These are phyloP conservation scores for Rachycentron canadum DNA, from an alignment of 2,797 vertebrate genomes.

Conservation along the genomic window DNA sequence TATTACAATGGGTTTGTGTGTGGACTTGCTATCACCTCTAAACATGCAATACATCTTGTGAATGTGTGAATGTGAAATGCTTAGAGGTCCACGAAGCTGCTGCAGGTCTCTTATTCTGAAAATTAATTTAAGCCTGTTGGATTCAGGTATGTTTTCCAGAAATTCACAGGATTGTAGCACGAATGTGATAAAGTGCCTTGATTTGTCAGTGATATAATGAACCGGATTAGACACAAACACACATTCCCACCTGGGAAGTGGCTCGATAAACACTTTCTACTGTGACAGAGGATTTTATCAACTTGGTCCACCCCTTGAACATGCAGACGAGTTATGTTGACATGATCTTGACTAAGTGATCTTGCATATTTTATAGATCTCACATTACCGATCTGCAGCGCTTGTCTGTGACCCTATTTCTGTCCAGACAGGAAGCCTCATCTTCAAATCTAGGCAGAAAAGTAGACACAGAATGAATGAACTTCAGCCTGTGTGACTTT, in stretches of 20 bases:
- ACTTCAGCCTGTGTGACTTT: neutral
- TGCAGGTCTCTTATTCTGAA: neutral
- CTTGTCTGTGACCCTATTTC: slow-evolving; percentile 23
- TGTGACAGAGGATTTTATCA: neutral
- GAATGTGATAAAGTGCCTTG: neutral
- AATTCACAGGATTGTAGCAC: neutral
- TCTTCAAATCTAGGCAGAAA: neutral
- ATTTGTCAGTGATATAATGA: neutral
- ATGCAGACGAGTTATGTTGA: neutral
- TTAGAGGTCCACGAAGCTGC: no score
- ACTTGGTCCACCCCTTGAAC: neutral
- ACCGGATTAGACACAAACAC: neutral
- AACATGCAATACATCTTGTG: no score
- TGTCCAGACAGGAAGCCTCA: neutral
- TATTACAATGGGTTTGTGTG: no score
- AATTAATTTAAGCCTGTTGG: neutral
- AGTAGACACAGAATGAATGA: neutral
- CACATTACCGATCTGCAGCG: neutral
- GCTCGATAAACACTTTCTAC: neutral
- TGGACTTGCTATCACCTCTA: no score
- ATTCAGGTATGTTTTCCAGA: neutral
- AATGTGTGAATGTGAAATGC: no score
- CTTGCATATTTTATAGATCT: slow-evolving; percentile 23
- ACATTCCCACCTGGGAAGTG: neutral
- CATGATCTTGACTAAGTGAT: slow-evolving; percentile 6